These are phyloP conservation scores for Metacarcinus magister DNA, from an alignment of 2,888 invertebrate genomes.

Conservation along the genomic window DNA sequence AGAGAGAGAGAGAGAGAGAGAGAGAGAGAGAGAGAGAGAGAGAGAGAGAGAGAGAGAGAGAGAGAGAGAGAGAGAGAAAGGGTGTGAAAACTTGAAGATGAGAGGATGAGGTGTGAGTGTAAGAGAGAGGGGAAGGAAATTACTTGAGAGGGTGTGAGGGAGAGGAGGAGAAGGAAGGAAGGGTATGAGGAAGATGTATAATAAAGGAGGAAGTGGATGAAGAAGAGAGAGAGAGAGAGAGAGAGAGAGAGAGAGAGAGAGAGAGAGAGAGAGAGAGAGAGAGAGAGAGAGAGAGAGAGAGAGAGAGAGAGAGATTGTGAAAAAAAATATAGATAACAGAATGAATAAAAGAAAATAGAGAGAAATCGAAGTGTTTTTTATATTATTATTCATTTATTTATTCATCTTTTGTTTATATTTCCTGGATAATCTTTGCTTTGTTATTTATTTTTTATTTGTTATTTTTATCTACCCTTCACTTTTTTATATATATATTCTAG, in stretches of 20 bases:
- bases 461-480: background rate
- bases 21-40: slow-evolving; percentile 38
- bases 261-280: background rate
- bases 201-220: background rate
- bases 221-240: background rate
- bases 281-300: too few species aligned
- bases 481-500: background rate
- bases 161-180: background rate
- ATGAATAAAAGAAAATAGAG: background rate
- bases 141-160: background rate
- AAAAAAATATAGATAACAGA: too few species aligned
- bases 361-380: too few species aligned
- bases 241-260: slow-evolving; percentile 48
- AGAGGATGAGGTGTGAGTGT: too few species aligned
- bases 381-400: too few species aligned
- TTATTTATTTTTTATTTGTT: background rate
- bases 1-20: background rate
- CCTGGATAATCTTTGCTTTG: background rate
- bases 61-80: background rate
- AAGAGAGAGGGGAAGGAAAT: background rate
- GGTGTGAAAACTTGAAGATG: background rate
- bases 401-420: background rate
- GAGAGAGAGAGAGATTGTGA: too few species aligned
- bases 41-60: background rate
- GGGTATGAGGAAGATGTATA: background rate